Percentiles rank a stretch among this genome's conserved stretches.
Conservation (phyloP, 2,888 invertebrate species). For the Achlya flavicornis region DNA sequence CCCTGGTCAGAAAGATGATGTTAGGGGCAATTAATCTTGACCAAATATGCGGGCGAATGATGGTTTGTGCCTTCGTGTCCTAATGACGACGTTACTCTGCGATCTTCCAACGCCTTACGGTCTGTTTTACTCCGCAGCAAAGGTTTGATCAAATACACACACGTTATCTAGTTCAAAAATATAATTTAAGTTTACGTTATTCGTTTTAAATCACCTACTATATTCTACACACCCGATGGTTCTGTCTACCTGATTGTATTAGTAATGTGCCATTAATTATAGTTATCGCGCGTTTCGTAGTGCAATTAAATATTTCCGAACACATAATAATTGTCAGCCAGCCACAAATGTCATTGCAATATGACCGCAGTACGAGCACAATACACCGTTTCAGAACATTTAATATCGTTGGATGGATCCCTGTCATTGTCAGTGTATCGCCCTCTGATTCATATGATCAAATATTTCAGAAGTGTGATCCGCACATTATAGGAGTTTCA, state of each 20-base stretch:
- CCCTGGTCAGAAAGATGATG: constrained; percentile 77
- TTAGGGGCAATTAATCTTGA: constrained; percentile 80
- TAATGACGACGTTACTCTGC: constrained; percentile 64
- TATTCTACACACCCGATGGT: not conserved
- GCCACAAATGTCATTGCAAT: constrained; percentile 19
- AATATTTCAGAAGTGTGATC: constrained; percentile 64
- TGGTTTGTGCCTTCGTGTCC: constrained; percentile 56
- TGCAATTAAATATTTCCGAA: not conserved
- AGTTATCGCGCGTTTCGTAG: not conserved
- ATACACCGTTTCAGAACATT: constrained; percentile 44
- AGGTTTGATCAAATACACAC: not conserved
- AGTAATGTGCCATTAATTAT: not conserved
- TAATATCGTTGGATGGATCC: constrained; percentile 54
- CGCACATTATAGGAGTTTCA: constrained; percentile 55
- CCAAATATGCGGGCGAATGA: constrained; percentile 78
- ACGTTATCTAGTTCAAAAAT: not conserved
- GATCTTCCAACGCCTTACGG: constrained; percentile 36
- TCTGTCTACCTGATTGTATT: not conserved
- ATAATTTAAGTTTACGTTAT: not conserved
- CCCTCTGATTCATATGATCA: constrained; percentile 52
- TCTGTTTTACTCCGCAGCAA: constrained; percentile 27
- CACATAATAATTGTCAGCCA: not conserved
- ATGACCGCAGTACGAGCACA: constrained; percentile 28
- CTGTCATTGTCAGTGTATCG: constrained; percentile 53
- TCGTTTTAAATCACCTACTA: not conserved